phyloP scores from a whole-genome alignment of 2,797 vertebrate species.

The Acipenser ruthenus region DNA sequence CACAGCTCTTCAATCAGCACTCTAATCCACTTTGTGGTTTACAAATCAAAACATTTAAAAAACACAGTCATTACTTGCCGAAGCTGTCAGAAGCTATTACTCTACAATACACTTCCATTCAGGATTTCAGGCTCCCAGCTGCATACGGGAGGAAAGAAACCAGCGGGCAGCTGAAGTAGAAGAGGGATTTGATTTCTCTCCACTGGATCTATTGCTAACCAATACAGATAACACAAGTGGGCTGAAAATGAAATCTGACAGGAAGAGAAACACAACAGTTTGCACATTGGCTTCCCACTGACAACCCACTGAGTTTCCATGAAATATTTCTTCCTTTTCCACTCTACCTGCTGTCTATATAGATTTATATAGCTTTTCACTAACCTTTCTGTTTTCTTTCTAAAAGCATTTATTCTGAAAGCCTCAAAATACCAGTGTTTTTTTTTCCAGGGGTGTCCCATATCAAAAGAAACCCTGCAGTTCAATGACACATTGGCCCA shows the following conservation, averaged over 20 bases:
- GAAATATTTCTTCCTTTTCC: constrained; percentile 14
- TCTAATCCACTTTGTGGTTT: constrained; percentile 26
- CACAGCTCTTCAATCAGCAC: constrained; percentile 21
- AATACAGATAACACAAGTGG: neutral
- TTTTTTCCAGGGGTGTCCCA: no score
- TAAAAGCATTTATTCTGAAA: no score
- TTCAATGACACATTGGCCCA: no score
- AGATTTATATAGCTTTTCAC: neutral
- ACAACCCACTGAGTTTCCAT: constrained; percentile 5
- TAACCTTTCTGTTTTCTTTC: neutral
- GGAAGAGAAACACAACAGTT: neutral
- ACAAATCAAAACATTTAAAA: constrained; percentile 30
- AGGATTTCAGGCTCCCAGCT: constrained; percentile 31
- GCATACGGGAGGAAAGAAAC: constrained; percentile 22
- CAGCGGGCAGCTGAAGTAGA: constrained; percentile 34
- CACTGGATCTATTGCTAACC: constrained; percentile 39
- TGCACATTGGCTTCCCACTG: constrained; percentile 7
- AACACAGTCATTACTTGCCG: constrained; percentile 27
- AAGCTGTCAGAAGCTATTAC: constrained; percentile 21
- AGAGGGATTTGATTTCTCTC: constrained; percentile 44
- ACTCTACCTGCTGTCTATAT: constrained; percentile 2
- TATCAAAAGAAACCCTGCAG: no score
- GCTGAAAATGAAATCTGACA: constrained; percentile 11
- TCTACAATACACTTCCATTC: constrained; percentile 16
- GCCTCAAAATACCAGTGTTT: no score